phyloP scores from a whole-genome alignment of 2,888 invertebrate species.

The Mesorhabditis spiculigera region DNA sequence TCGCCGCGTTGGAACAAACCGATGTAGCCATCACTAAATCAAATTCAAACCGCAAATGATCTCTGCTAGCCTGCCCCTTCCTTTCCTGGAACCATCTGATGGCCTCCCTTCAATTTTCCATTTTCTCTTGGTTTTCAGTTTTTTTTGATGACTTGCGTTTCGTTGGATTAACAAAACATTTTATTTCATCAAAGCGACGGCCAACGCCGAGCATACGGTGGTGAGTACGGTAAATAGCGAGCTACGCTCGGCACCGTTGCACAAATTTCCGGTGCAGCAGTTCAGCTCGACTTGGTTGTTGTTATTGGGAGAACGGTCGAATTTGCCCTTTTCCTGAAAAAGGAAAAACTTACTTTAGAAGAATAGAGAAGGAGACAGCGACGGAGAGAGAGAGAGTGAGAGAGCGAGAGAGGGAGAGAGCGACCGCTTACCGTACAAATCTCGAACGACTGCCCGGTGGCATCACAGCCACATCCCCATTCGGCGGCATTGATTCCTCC shows the following conservation, averaged over 20 bases:
- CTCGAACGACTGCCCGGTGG: too few species aligned
- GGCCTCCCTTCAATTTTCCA: not conserved
- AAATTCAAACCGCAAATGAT: too few species aligned
- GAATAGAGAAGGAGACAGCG: too few species aligned
- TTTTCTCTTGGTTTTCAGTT: not conserved
- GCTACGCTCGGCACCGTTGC: not conserved
- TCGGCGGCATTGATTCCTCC: not conserved
- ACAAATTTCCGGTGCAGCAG: not conserved
- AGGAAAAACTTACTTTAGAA: too few species aligned
- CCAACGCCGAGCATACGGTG: not conserved
- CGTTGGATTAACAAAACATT: not conserved
- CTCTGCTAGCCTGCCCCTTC: too few species aligned
- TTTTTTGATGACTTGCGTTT: not conserved
- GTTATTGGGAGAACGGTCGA: not conserved
- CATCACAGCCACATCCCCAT: slow-evolving; percentile 3
- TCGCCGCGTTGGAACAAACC: too few species aligned
- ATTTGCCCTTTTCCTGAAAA: not conserved
- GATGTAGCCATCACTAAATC: too few species aligned
- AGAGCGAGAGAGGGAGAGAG: too few species aligned
- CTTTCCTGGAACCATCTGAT: too few species aligned
- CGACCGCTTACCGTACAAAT: too few species aligned
- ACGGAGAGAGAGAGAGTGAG: too few species aligned
- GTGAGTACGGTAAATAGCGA: not conserved
- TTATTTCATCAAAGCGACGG: not conserved
- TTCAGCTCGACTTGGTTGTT: not conserved